A percentile compares a stretch with the other conserved stretches of the same genome.
These are phyloP conservation scores for Pterobdella sp. DNA, from an alignment of 2,888 invertebrate genomes.

Conservation along the genomic window DNA sequence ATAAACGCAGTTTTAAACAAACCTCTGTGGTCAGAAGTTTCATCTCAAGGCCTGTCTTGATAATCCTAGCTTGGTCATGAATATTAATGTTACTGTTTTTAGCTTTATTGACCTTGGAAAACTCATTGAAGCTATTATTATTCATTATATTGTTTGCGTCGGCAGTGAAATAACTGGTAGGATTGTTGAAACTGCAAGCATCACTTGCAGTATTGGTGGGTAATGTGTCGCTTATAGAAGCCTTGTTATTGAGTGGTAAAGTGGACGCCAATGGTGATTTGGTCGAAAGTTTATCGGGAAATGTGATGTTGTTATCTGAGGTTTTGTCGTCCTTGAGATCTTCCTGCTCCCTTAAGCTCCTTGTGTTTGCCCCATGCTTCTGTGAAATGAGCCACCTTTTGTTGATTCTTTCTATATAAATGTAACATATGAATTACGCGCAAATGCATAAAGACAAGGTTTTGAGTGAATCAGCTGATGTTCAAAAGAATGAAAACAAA, in stretches of 20 bases:
- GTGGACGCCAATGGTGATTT: neutral
- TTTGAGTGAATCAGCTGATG: no score
- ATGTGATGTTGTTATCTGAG: no score
- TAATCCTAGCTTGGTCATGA: slow-evolving; percentile 86
- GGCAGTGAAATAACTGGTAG: neutral
- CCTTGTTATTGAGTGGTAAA: neutral
- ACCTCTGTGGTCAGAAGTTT: slow-evolving; percentile 84
- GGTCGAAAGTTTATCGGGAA: neutral
- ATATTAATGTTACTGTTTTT: neutral
- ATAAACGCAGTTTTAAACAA: no score
- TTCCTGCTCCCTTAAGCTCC: slow-evolving; percentile 80
- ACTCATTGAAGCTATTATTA: neutral
- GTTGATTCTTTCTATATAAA: no score
- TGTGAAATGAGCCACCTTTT: slow-evolving; percentile 54
- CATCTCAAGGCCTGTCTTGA: slow-evolving; percentile 91
- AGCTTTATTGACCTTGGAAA: neutral
- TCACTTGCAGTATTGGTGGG: neutral
- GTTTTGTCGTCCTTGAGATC: no score
- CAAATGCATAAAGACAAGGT: no score
- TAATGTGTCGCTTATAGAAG: no score
- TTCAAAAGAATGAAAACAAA: no score
- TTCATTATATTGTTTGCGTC: neutral
- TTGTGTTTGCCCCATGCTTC: slow-evolving; percentile 94
- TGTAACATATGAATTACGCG: no score
- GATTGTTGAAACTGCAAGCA: neutral